Conservation (phyloP, 1,140 invertebrate species). For the Neotoxoptera formosana region DNA sequence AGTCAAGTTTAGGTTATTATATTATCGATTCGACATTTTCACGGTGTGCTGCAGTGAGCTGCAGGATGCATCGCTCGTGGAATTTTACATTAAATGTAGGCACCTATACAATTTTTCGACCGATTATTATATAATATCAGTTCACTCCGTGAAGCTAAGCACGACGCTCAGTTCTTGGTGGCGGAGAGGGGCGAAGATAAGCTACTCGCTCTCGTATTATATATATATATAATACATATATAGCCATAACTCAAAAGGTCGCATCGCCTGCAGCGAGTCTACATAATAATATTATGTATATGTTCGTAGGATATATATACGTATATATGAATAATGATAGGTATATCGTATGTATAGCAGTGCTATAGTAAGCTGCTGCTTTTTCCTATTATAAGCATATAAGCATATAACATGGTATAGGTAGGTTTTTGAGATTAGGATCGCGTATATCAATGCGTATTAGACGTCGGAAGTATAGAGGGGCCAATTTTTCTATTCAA, state of each 20-base stretch:
- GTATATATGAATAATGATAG: no score
- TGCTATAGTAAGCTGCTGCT: neutral
- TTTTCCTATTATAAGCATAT: neutral
- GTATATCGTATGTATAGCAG: neutral
- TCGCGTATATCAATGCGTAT: neutral
- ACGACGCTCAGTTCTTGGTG: neutral
- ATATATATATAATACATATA: no score
- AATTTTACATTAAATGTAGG: neutral
- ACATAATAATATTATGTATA: neutral
- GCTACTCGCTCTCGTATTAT: neutral
- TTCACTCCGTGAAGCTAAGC: neutral
- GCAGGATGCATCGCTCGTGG: no score
- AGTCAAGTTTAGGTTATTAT: neutral
- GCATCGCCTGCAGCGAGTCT: neutral
- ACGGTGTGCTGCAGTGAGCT: no score
- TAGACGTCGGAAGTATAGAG: neutral
- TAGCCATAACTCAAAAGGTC: neutral
- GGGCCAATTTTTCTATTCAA: no score
- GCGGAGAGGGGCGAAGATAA: neutral
- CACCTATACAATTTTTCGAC: neutral
- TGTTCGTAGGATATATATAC: neutral
- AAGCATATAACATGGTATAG: neutral
- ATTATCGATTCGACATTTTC: neutral
- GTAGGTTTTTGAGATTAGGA: neutral
- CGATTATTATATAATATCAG: neutral